Evolutionary conservation across 2,888 invertebrate species (phyloP), one percentile per base, ranked within the genome.

Genomic region (Volucella zonaria): DNA sequence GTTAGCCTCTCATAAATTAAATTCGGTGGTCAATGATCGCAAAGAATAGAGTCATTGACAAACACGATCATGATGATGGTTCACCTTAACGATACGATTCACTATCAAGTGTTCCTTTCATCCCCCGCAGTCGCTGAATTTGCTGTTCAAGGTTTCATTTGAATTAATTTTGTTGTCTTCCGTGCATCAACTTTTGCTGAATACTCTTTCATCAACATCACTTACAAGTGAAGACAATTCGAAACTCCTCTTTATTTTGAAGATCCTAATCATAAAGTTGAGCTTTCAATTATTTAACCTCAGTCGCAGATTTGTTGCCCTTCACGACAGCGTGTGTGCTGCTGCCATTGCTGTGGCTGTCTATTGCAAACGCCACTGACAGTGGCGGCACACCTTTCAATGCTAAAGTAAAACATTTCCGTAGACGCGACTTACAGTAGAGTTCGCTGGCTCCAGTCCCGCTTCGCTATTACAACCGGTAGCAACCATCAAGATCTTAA

Each of bases 401-500:
- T 80, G 40, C 61, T 31, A 80, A 80, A 80, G 80, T 70, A 83
- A 79, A 83, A 75, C 83, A 67, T 83, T 83, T 83, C 83, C 83
- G 83, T 66, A 59, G 73, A 83, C 43, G 70, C 66, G 18, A 64
- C 73, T 74, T 54, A 61, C 56, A 42, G 8, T 38, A 58, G 15
- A 61, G 61, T 71, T 73, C 70, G 64, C 64, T 78, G 62, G 66
- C 73, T 78, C 64, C 78, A 52, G 42, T 49, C 43, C 49, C 15
- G 31, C 18, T 52, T 11, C 1, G 23, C 40, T 61, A 47, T 47
- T 54, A 62, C 61, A 42, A 74, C 62, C 52, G 3, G 66, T 67
- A 75, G 80, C 80, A 54, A 59, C 83, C 80, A 83, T 83, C 83
- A 83, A 80, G 83, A 83, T 83, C 47, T 80, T 23, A 83, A 76